Conservation (phyloP, 2,888 invertebrate species). For the Ophion ventricosus region DNA sequence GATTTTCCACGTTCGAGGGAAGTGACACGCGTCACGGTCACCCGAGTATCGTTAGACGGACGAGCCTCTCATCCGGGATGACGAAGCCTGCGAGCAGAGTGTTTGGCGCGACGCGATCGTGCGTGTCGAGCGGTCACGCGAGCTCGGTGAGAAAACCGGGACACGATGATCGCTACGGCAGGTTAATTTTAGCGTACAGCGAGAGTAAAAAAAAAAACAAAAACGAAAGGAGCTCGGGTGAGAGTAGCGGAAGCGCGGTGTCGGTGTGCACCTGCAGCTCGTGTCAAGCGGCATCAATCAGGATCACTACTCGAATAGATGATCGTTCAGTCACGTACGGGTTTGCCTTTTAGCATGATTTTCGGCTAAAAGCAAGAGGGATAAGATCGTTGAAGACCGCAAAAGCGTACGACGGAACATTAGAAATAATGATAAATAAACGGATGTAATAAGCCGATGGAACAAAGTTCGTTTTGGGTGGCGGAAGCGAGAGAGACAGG, state of each 20-base stretch:
- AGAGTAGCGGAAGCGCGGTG: background rate
- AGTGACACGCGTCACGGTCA: slow-evolving; percentile 9
- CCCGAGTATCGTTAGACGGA: background rate
- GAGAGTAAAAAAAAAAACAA: background rate
- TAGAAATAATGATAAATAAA: too few relatives aligned
- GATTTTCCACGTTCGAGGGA: background rate
- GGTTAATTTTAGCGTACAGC: background rate
- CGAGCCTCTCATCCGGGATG: background rate
- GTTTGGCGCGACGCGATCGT: slow-evolving; percentile 11
- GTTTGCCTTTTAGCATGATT: background rate
- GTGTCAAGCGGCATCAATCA: background rate
- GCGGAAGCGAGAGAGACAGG: background rate
- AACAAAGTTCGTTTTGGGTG: background rate
- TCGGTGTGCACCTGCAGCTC: background rate
- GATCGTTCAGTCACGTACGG: background rate
- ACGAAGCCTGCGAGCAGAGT: background rate
- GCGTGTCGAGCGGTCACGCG: slow-evolving; percentile 22
- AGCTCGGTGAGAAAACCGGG: background rate
- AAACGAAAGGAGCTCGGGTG: background rate
- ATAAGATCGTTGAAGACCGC: too few relatives aligned
- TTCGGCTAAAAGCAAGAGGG: too few relatives aligned
- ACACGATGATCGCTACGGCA: background rate
- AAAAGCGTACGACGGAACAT: too few relatives aligned
- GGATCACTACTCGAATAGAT: background rate
- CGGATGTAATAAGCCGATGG: too few relatives aligned